A percentile compares a stretch with the other conserved stretches of the same genome.
Conservation (phyloP, 2,113 vertebrate genomes). For the Vombatus ursinus region DNA sequence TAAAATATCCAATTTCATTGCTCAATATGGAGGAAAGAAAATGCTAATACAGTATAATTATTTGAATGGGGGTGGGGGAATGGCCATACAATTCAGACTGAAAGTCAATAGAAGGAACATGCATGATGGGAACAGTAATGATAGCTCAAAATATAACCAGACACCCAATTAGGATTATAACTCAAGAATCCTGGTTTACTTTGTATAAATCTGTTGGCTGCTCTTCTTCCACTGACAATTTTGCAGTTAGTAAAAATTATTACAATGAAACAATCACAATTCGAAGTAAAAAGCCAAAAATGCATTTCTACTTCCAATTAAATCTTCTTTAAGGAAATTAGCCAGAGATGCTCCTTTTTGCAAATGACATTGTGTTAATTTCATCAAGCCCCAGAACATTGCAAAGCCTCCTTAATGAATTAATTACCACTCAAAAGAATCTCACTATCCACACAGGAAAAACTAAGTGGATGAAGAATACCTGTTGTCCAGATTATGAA, state of each 20-base stretch:
- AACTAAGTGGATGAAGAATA: neutral
- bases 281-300: slow-evolving; percentile 38
- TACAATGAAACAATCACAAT: slow-evolving; percentile 8
- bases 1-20: neutral
- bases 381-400: neutral
- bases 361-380: neutral
- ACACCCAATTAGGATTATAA: neutral
- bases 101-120: slow-evolving; percentile 8
- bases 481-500: neutral
- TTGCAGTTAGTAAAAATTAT: slow-evolving; percentile 2
- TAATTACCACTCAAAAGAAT: neutral
- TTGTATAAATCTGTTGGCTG: neutral
- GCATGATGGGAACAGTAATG: neutral
- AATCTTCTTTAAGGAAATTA: slow-evolving; percentile 40
- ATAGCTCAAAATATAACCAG: neutral
- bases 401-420: neutral
- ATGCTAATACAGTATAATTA: neutral
- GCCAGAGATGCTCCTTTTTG: neutral
- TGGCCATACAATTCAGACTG: slow-evolving; percentile 17
- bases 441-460: neutral
- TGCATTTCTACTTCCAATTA: slow-evolving; percentile 44
- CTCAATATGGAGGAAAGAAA: slow-evolving; percentile 14
- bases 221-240: neutral
- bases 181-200: slow-evolving; percentile 12
- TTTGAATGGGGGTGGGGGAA: slow-evolving; percentile 39